Evolutionary conservation across 1,140 invertebrate genomes (phyloP), one percentile per base, ranked within the genome.

Genomic region (Goniozus legneri): DNA sequence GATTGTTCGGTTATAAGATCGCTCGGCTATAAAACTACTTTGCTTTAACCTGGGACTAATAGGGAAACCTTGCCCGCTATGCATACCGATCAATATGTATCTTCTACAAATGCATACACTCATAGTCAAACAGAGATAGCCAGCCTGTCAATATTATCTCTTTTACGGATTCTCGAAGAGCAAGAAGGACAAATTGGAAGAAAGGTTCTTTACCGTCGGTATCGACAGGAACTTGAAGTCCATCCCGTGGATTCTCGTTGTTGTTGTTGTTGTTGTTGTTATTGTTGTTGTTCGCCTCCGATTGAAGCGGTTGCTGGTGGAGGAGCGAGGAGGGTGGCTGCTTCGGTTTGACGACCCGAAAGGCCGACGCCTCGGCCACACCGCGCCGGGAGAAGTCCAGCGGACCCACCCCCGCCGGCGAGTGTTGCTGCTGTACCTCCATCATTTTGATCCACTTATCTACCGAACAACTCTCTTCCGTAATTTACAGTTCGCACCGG

Each of bases 351-450:
- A 76, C 73, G 34, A 76, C 66, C 3, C 73, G 65, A 44, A 76
- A 76, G 1, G 73, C 73, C 32, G 73, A 76, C 2, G 72, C 67
- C 27, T 74, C 73, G 42, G 73, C 71, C 35, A 72, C 71, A n/a
- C 73, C 72, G 34, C 73, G 60, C 43, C 73, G 62, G 13, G 73
- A 76, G 52, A 76, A 76, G 57, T 76, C 73, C 36, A 76, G 40
- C 2, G 73, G 73, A 53, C 73, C 73, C 41, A 76, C 73, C 53
- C 69, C 72, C 39, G 67, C 71, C 44, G 73, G 71, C 47, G 73
- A 76, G 57, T 76, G 73, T 60, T 71, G 64, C 34, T 75, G 73
- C 72, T 76, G 73, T 51, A 75, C 65, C 59, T 75, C 73, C 72
- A 75, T 74, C 73, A 76, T 76, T 56, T 21, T 60, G 57, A 34